Base-by-base conservation (phyloP, 2,113 vertebrate genomes). In the Accipiter virgatus region DNA sequence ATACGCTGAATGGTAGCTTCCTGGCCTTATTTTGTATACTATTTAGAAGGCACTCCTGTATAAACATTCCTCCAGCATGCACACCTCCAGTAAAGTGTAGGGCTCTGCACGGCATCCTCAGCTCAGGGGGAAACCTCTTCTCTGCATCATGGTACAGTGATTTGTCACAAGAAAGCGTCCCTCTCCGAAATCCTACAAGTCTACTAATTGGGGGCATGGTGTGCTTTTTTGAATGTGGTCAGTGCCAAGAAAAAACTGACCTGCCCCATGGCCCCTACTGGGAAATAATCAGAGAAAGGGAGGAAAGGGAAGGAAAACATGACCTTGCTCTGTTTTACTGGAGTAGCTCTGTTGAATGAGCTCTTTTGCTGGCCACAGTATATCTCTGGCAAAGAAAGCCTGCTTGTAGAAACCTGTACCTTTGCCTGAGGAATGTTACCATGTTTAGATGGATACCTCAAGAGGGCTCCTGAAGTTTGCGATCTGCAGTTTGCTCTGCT, bases 231-330 rank as follows among this genome's bases (percentile, higher is more conserved):
- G 11, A 62, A 22, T 5, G 7, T 43, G 45, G 42, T 32, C 34
- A 40, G n/a, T 63, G 42, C 10, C 67, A 63, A 61, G 45, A 42
- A 47, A 73, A 86, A 81, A 66, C 3, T 9, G 10, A 43, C 34
- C 50, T 42, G 9, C 10, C 16, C 9, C 13, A 6, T 8, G 13
- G 8, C 3, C 5, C 13, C 56, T 47, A 0, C 8, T 21, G 29
- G 61, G 73, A 62, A 86, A 87, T n/a, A 55, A 56, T 32, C 62
- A 82, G 31, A 73, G 34, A 61, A 85, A 31, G 12, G 5, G 17
- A 68, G 21, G 32, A 82, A 85, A 56, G 38, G 26, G 5, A 55
- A 66, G 20, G 38, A 65, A 70, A 73, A 2, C 5, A 31, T 4
- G 17, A 11, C 50, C 31, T 62, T 59, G 27, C 17, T 53, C 9